Evolutionary conservation across 2,113 vertebrate genomes (phyloP), one percentile per base, ranked within the genome.

Genomic region (Pardalotus punctatus): DNA sequence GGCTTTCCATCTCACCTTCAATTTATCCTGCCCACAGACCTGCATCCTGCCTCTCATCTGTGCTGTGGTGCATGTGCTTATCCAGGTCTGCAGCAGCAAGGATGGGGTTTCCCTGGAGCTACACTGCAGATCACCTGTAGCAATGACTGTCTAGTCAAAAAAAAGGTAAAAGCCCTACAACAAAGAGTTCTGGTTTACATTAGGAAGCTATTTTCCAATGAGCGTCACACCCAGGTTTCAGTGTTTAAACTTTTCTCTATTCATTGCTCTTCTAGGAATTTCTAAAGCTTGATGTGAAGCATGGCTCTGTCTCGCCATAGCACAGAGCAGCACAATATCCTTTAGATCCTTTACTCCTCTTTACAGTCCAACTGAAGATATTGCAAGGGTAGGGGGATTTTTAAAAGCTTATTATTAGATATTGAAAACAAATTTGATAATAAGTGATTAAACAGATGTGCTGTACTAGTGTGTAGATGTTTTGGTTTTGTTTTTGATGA

Each of bases 261-360:
- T 93, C 65, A 17, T 40, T 94, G 81, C 57, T 48, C 73, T 76
- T 94, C 38, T n/a, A 92, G 69, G 86, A 94, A 85, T 71, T 91
- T 93, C 64, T 81, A 24, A 90, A 69, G 13, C 40, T 95, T 88
- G 29, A 71, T 43, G 62, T 36, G 64, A 48, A 92, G 66, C 20
- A 0, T 53, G 15, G 88, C 72, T 87, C 90, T 6, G 36, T 90
- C 81, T 79, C 40, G 2, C 36, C 91, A 91, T 45, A 15, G 28
- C 57, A 29, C 78, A 86, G 85, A 94, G 91, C 61, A 93, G 93
- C 86, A 94, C 83, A 84, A 96, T 88, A 40, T 94, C 76, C 96
- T 94, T 96, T 48, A 93, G 86, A 81, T 95, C 83, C 81, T 95
- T 97, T 82, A 82, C 85, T 96, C 83, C 94, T 81, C 81, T 95